A percentile compares a stretch with the other conserved stretches of the same genome.
These are phyloP conservation scores for Plebejus anna DNA, from an alignment of 2,888 invertebrate genomes.

Conservation along the genomic window DNA sequence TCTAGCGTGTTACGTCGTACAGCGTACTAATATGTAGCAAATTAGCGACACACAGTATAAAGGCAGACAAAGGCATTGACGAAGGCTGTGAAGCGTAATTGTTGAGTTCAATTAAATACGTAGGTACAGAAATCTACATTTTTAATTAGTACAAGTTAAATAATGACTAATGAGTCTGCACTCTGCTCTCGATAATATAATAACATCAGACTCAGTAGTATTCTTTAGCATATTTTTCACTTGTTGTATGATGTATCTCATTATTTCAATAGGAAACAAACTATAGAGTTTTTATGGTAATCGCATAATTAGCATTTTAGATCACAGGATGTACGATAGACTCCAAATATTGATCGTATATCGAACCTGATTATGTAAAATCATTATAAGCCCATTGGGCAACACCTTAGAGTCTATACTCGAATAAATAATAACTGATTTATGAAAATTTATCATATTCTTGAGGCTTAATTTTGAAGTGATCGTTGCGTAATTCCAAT, in stretches of 20 bases:
- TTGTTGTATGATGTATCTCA: background rate
- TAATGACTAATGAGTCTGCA: background rate
- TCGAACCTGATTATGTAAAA: conserved; percentile 58
- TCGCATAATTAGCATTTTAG: conserved; percentile 15
- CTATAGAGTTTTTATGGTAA: background rate
- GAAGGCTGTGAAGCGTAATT: background rate
- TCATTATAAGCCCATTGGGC: conserved; percentile 69
- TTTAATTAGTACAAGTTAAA: background rate
- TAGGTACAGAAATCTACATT: background rate
- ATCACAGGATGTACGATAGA: conserved; percentile 39
- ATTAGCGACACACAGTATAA: background rate
- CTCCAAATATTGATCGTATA: conserved; percentile 55
- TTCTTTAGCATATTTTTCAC: background rate
- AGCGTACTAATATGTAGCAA: too few species aligned
- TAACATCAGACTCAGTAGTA: background rate
- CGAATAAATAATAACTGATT: conserved; percentile 76
- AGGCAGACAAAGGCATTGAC: background rate
- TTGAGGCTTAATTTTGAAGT: conserved; percentile 79
- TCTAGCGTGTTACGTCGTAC: too few species aligned
- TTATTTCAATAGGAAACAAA: background rate
- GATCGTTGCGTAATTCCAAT: conserved; percentile 50
- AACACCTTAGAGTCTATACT: conserved; percentile 76
- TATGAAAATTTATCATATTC: conserved; percentile 78
- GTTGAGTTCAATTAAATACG: background rate
- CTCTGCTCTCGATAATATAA: background rate